phyloP scores from a whole-genome alignment of 2,888 invertebrate genomes.

The Drosophila meridionalis region DNA sequence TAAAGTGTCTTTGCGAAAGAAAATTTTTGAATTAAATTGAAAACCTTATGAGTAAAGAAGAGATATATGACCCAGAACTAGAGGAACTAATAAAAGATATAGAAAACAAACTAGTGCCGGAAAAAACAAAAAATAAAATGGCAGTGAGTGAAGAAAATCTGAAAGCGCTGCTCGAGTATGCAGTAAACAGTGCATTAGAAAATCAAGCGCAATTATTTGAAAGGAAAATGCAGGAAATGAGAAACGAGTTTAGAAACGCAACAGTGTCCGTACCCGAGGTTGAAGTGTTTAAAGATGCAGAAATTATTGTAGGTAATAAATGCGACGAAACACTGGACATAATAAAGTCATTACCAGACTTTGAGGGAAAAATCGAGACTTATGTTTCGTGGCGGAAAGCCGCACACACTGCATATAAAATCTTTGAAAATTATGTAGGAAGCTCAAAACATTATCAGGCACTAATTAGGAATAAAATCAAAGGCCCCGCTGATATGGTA shows the following conservation, averaged over 20 bases:
- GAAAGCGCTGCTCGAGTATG: too few species aligned
- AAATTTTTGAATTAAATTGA: too few species aligned
- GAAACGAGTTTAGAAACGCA: neutral
- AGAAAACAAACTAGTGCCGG: too few species aligned
- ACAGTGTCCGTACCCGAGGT: neutral
- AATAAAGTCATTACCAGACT: neutral
- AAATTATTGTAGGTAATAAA: neutral
- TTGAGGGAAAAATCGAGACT: neutral
- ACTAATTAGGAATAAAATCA: constrained; percentile 11
- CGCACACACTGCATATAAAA: neutral
- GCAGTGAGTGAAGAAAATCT: too few species aligned
- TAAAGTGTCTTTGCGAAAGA: too few species aligned
- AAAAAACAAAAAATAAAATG: too few species aligned
- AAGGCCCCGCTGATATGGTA: neutral
- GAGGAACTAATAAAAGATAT: too few species aligned
- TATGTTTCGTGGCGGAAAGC: constrained; percentile 12
- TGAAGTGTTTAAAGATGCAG: neutral
- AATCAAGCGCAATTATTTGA: neutral
- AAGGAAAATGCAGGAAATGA: neutral
- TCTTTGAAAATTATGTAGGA: neutral
- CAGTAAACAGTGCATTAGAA: neutral
- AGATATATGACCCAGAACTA: too few species aligned
- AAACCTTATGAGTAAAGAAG: too few species aligned
- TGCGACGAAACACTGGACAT: constrained; percentile 2
- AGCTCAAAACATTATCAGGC: constrained; percentile 17